These are phyloP conservation scores for Pelosia muscerda DNA, from an alignment of 2,888 invertebrate genomes.

Conservation along the genomic window DNA sequence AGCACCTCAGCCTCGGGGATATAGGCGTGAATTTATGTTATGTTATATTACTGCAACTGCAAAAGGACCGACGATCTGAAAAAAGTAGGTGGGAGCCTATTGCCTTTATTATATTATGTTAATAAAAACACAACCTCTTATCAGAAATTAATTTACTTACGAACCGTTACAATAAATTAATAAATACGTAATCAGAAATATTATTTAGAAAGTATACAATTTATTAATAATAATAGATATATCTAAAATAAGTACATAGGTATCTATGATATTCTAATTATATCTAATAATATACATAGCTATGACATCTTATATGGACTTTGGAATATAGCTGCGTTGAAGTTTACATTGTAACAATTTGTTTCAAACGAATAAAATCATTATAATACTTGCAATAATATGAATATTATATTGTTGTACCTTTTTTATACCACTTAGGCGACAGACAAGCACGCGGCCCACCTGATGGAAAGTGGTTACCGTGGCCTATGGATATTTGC, in stretches of 20 bases:
- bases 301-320: slow-evolving; percentile 59
- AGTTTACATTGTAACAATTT: slow-evolving; percentile 33
- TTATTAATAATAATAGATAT: slow-evolving; percentile 19
- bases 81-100: too few species aligned
- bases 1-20: too few species aligned
- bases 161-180: slow-evolving; percentile 43
- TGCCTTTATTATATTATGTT: too few species aligned
- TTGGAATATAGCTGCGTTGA: slow-evolving; percentile 71
- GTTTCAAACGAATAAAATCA: slow-evolving; percentile 17
- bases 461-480: too few species aligned
- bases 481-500: too few species aligned
- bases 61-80: too few species aligned
- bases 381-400: too few species aligned
- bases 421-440: too few species aligned
- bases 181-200: slow-evolving; percentile 49
- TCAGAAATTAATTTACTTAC: slow-evolving; percentile 39
- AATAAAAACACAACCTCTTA: slow-evolving; percentile 23
- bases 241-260: slow-evolving; percentile 50
- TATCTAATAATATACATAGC: slow-evolving; percentile 43
- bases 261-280: slow-evolving; percentile 33
- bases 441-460: too few species aligned
- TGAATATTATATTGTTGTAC: too few species aligned
- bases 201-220: slow-evolving; percentile 36
- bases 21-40: too few species aligned
- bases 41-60: too few species aligned